phyloP scores from a whole-genome alignment of 2,797 vertebrate species.

The Aselliscus stoliczkanus region DNA sequence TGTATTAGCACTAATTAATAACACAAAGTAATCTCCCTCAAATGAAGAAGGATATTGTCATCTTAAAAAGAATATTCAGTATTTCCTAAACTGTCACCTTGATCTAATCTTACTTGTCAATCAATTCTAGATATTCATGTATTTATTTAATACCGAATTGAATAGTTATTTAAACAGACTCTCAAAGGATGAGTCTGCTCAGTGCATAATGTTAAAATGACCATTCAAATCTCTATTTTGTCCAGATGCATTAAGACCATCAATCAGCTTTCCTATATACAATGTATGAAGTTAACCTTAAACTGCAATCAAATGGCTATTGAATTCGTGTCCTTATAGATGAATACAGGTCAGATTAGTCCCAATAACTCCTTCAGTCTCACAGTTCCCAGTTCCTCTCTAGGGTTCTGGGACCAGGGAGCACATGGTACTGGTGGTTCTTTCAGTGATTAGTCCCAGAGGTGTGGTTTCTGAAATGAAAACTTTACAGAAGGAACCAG shows the following conservation, averaged over 20 bases:
- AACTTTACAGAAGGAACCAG: not conserved
- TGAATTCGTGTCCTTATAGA: not conserved
- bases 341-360: not conserved
- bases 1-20: not conserved
- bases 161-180: not conserved
- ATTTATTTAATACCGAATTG: not conserved
- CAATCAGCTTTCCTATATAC: not conserved
- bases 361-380: not conserved
- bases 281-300: not conserved
- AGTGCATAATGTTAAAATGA: not conserved
- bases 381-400: fast-evolving
- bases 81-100: not conserved
- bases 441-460: not conserved
- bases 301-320: not conserved
- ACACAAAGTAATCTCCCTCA: not conserved
- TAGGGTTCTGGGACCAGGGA: not conserved
- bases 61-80: not conserved
- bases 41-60: not conserved
- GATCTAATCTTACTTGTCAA: not conserved
- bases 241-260: not conserved
- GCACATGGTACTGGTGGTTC: fast-evolving
- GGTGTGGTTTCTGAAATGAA: not conserved
- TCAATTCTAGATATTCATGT: not conserved
- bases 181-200: not conserved
- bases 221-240: not conserved